Evolutionary conservation across 2,888 invertebrate species (phyloP), one percentile per base, ranked within the genome.

Genomic region (Lepetodrilus schrolli): DNA sequence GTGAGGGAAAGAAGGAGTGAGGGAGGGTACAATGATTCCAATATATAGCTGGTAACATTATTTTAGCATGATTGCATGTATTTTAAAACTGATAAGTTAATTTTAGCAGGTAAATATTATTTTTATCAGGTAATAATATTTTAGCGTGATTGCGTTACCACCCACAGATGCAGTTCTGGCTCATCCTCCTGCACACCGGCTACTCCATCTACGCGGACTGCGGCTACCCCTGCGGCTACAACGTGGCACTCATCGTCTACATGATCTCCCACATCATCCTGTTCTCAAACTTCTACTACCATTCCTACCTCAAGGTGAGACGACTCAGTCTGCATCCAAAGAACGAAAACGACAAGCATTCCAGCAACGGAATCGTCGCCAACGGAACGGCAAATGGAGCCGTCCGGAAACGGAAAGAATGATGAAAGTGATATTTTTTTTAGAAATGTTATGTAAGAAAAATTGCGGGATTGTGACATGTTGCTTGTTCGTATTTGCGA

Each of bases 101-200:
- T n/a, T n/a, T n/a, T n/a, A n/a, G n/a, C n/a, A n/a, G n/a, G n/a
- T n/a, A n/a, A n/a, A n/a, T n/a, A n/a, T n/a, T n/a, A n/a, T n/a
- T n/a, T n/a, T n/a, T n/a, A n/a, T n/a, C n/a, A n/a, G n/a, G n/a
- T n/a, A n/a, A n/a, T n/a, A n/a, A n/a, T n/a, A n/a, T n/a, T n/a
- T n/a, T n/a, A n/a, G n/a, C n/a, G n/a, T n/a, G n/a, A n/a, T n/a
- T n/a, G n/a, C n/a, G n/a, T n/a, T n/a, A n/a, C 51, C 7, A 23
- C 73, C 5, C 80, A 43, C 82, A 90, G 89, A 70, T 89, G 37
- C 91, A 91, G 84, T 90, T 91, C 79, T 86, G 87, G 75, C 79
- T 85, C 36, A 88, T 90, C 34, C 80, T 89, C 36, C 74, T 82
- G 49, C 88, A 89, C 76, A 84, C 96, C 8, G 72, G 66, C 58